phyloP scores from a whole-genome alignment of 1,140 invertebrate species.

The Scylla paramamosain region DNA sequence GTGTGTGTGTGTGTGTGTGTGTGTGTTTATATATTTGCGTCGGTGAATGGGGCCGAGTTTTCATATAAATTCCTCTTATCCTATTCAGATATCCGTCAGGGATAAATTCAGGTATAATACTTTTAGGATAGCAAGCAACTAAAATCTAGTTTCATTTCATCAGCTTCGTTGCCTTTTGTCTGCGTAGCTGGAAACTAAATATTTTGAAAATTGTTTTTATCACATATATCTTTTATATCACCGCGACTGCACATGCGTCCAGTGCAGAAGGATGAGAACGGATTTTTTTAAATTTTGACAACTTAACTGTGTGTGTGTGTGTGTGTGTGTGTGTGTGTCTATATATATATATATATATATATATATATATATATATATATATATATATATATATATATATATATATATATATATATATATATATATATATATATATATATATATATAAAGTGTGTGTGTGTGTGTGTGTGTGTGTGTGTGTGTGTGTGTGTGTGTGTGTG shows the following conservation, averaged over 20 bases:
- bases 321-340: background rate
- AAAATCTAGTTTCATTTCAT: conserved; percentile 57
- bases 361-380: conserved; percentile 46
- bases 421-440: conserved; percentile 44
- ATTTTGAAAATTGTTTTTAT: conserved; percentile 36
- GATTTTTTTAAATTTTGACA: no score
- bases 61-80: background rate
- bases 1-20: conserved; percentile 42
- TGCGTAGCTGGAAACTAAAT: background rate
- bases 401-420: conserved; percentile 41
- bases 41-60: background rate
- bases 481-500: background rate
- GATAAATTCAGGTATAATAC: conserved; percentile 39
- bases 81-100: conserved; percentile 9
- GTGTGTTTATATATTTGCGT: conserved; percentile 39
- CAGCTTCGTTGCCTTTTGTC: conserved; percentile 45
- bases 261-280: background rate
- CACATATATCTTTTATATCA: background rate
- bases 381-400: background rate
- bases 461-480: background rate
- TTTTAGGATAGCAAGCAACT: conserved; percentile 38
- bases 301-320: background rate
- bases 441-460: background rate
- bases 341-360: conserved; percentile 33
- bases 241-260: background rate